Percentiles rank a stretch among this genome's conserved stretches.
These are phyloP conservation scores for Cryptosula pallasiana DNA, from an alignment of 2,888 invertebrate genomes.

Conservation along the genomic window DNA sequence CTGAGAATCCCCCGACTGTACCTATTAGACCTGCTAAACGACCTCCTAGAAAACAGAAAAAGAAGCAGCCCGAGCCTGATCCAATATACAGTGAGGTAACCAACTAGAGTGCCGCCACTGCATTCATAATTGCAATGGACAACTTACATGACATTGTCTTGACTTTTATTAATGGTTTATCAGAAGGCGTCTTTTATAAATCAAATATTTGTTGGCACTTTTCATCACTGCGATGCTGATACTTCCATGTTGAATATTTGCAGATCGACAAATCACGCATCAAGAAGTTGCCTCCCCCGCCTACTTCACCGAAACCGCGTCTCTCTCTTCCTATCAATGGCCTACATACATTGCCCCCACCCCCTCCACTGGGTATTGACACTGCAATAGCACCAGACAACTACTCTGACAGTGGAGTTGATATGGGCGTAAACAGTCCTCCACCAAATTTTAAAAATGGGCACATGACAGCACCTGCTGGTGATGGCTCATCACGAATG, in stretches of 20 bases:
- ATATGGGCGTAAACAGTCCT: conserved; percentile 10
- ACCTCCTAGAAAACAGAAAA: not conserved
- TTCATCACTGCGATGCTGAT: too few relatives aligned
- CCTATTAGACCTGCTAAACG: not conserved
- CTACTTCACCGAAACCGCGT: not conserved
- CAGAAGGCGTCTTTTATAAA: too few relatives aligned
- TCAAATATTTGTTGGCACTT: too few relatives aligned
- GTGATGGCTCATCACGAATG: not conserved
- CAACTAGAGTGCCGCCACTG: too few relatives aligned
- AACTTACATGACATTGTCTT: too few relatives aligned
- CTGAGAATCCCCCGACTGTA: not conserved
- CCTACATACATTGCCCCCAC: not conserved
- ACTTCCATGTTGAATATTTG: too few relatives aligned
- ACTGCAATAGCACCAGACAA: not conserved
- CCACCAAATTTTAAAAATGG: not conserved
- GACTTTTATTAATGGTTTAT: too few relatives aligned
- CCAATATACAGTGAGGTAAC: conserved; percentile 2
- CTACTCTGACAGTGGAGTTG: conserved; percentile 12
- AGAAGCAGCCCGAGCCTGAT: not conserved
- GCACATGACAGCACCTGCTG: not conserved
- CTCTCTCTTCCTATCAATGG: not conserved
- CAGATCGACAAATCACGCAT: not conserved
- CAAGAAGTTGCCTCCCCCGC: not conserved
- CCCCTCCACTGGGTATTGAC: not conserved
- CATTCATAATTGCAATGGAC: too few relatives aligned